Conservation (phyloP, 2,113 vertebrate genomes). For the Stegostoma tigrinum region DNA sequence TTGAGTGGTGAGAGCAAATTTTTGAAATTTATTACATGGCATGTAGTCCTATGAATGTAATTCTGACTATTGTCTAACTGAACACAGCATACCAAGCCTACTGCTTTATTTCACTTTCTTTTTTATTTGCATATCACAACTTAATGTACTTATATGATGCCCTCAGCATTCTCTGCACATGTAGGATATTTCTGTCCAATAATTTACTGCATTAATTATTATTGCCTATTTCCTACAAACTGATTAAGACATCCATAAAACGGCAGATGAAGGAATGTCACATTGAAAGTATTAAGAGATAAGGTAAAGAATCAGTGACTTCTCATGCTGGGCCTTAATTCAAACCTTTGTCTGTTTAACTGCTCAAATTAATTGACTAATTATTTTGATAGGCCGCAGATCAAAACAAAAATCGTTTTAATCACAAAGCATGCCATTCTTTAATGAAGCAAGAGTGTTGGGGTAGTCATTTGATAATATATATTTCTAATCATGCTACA, state of each 20-base stretch:
- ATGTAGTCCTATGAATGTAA: not conserved
- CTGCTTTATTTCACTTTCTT: not conserved
- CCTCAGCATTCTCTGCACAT: too few relatives aligned
- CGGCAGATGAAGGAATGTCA: not conserved
- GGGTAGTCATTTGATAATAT: not conserved
- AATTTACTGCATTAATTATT: not conserved
- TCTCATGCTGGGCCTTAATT: not conserved
- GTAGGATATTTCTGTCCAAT: not conserved
- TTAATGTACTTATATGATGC: not conserved
- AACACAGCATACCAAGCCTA: not conserved
- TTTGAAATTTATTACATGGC: not conserved
- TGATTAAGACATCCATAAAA: not conserved
- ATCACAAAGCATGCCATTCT: not conserved
- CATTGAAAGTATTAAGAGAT: not conserved
- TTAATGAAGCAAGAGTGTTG: not conserved
- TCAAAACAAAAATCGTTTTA: not conserved
- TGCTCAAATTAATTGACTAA: not conserved
- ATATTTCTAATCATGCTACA: not conserved
- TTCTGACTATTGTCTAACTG: not conserved
- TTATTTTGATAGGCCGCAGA: not conserved
- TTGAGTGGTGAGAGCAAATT: not conserved
- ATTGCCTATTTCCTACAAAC: not conserved
- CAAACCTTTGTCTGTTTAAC: not conserved
- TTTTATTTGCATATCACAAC: not conserved
- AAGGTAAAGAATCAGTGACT: not conserved